Evolutionary conservation across 2,888 invertebrate species (phyloP).

Genomic region (Drosophila peninsularis): DNA sequence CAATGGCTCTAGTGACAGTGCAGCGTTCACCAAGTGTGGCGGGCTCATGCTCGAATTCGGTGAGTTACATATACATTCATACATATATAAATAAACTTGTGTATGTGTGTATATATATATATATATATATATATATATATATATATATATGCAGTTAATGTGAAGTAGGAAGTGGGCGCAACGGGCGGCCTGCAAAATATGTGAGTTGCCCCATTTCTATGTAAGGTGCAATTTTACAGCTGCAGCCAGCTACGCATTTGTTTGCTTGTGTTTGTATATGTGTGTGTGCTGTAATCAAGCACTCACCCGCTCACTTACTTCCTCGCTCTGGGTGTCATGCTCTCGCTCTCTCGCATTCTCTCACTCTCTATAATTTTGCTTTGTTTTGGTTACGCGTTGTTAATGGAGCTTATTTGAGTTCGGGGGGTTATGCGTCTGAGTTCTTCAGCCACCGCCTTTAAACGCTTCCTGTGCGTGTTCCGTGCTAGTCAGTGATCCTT

Average conservation of each 20-base stretch:
- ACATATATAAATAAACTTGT: conserved; percentile 15
- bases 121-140: conserved; percentile 13
- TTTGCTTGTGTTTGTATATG: conserved; percentile 14
- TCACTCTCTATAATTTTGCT: conserved; percentile 46
- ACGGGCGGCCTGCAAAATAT: conserved; percentile 31
- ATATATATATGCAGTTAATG: conserved; percentile 6
- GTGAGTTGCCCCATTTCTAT: conserved; percentile 48
- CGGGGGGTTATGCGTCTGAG: conserved; percentile 14
- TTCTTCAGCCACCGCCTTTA: conserved; percentile 44
- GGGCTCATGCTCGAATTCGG: conserved; percentile 86
- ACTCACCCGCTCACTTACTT: conserved; percentile 22
- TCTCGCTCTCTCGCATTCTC: conserved; percentile 13
- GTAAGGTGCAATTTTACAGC: conserved; percentile 59
- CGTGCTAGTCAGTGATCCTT: conserved; percentile 63
- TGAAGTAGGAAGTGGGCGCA: conserved; percentile 35
- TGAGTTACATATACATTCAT: conserved; percentile 62
- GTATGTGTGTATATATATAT: neutral
- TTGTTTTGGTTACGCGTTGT: conserved; percentile 74
- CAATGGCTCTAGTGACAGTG: conserved; percentile 90
- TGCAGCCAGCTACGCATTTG: conserved; percentile 52
- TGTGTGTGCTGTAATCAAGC: conserved; percentile 44
- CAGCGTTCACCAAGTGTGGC: conserved; percentile 90
- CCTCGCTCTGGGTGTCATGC: neutral
- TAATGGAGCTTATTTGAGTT: conserved; percentile 40
- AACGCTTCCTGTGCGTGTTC: conserved; percentile 71